These are phyloP conservation scores for Lagorchestes hirsutus DNA, from an alignment of 2,797 vertebrate genomes.

Conservation along the genomic window DNA sequence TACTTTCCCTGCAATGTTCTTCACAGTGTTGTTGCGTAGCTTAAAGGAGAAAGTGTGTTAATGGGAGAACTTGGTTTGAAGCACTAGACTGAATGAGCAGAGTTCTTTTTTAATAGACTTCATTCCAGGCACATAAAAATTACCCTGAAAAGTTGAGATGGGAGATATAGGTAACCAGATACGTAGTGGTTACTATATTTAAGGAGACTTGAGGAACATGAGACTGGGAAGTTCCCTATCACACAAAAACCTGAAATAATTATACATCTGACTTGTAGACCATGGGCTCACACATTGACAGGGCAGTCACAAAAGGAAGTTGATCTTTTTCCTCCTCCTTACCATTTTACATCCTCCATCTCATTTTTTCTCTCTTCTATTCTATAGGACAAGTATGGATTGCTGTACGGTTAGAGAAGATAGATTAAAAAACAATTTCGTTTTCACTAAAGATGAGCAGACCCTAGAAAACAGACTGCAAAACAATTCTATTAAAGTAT, in stretches of 20 bases:
- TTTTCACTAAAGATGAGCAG: not conserved
- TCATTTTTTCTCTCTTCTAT: slow-evolving; percentile 44
- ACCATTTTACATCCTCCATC: not conserved
- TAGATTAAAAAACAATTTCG: not conserved
- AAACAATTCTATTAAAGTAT: slow-evolving; percentile 32
- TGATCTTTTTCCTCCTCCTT: not conserved
- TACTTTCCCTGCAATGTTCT: not conserved
- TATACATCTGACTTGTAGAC: not conserved
- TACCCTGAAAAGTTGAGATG: not conserved
- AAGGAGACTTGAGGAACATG: slow-evolving; percentile 16
- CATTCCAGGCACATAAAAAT: not conserved
- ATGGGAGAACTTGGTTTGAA: not conserved
- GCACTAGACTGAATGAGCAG: not conserved
- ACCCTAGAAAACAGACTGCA: not conserved
- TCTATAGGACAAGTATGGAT: not conserved
- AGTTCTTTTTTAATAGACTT: not conserved
- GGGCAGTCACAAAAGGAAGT: not conserved
- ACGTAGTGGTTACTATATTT: not conserved
- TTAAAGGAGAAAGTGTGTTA: not conserved
- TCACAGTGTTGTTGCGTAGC: not conserved
- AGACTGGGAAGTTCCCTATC: not conserved
- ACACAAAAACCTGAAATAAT: slow-evolving; percentile 7
- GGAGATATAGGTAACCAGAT: slow-evolving; percentile 17
- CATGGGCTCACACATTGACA: not conserved
- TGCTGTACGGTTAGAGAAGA: not conserved